These are phyloP conservation scores for Parotocinclus haroldoi DNA, from an alignment of 2,797 vertebrate genomes.

Conservation along the genomic window DNA sequence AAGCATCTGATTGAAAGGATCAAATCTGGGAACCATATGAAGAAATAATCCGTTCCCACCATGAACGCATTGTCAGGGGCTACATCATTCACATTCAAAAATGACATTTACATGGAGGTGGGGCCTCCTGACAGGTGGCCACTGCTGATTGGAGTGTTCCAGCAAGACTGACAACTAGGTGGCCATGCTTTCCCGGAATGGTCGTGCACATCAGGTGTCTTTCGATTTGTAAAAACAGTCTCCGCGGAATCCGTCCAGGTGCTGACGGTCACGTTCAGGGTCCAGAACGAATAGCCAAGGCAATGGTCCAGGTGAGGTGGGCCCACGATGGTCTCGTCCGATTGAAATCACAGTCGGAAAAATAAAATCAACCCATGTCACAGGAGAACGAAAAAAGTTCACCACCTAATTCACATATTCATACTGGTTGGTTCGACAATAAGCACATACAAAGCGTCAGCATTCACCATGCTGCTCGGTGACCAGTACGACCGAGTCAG, in stretches of 20 bases:
- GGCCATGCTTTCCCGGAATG: slow-evolving; percentile 30
- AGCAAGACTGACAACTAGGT: slow-evolving; percentile 40
- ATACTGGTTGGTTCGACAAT: slow-evolving; percentile 43
- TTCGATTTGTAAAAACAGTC: slow-evolving; percentile 4
- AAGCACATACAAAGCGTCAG: slow-evolving; percentile 37
- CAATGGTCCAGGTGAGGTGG: slow-evolving; percentile 21
- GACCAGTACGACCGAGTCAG: background rate
- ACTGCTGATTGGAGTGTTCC: slow-evolving; percentile 45
- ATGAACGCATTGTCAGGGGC: slow-evolving; percentile 37
- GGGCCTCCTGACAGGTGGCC: slow-evolving; percentile 39
- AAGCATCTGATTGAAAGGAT: slow-evolving; percentile 24
- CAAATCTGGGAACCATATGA: slow-evolving; percentile 29
- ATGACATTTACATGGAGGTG: slow-evolving; percentile 43
- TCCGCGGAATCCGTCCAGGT: slow-evolving; percentile 11
- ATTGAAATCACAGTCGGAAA: slow-evolving; percentile 8
- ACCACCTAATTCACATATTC: slow-evolving; percentile 44
- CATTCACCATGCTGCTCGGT: slow-evolving; percentile 14
- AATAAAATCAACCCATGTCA: slow-evolving; percentile 15
- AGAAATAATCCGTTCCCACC: slow-evolving; percentile 40
- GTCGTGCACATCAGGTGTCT: slow-evolving; percentile 12
- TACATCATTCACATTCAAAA: slow-evolving; percentile 55
- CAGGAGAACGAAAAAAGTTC: slow-evolving; percentile 34
- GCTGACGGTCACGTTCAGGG: slow-evolving; percentile 12
- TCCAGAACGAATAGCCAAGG: slow-evolving; percentile 1
- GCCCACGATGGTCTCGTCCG: slow-evolving; percentile 30